phyloP scores from a whole-genome alignment of 2,113 vertebrate genomes.

The Cyanistes caeruleus region DNA sequence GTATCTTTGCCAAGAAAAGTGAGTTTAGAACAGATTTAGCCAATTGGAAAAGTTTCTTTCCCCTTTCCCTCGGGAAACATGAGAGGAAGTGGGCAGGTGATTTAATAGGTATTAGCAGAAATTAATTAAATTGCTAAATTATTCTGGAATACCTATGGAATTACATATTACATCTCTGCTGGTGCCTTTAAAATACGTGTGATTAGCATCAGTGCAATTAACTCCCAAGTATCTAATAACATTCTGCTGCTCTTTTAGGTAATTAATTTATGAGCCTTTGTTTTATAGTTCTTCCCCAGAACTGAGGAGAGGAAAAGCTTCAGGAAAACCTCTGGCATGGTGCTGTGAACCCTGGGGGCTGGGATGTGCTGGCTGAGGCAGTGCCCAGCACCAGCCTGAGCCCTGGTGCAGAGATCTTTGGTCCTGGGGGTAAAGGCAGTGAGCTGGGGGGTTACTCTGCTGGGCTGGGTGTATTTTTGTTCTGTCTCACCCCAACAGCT shows the following conservation, averaged over 20 bases:
- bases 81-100: not conserved
- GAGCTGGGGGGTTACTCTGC: not conserved
- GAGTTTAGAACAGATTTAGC: not conserved
- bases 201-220: slow-evolving; percentile 24
- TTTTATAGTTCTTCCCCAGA: not conserved
- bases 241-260: not conserved
- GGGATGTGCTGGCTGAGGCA: not conserved
- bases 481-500: not conserved
- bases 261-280: slow-evolving; percentile 47
- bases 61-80: not conserved
- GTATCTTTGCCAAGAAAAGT: not conserved
- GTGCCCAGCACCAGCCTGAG: not conserved
- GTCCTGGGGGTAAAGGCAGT: not conserved
- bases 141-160: slow-evolving; percentile 43
- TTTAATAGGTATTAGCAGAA: slow-evolving; percentile 40
- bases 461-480: not conserved
- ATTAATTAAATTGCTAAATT: slow-evolving; percentile 53
- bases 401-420: not conserved
- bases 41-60: not conserved
- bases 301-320: not conserved
- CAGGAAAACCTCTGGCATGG: not conserved
- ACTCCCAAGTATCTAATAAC: slow-evolving; percentile 17
- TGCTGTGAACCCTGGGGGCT: not conserved
- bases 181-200: not conserved
- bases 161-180: not conserved